A percentile compares a stretch with the other conserved stretches of the same genome.
Evolutionary conservation across 1,140 invertebrate species (phyloP).

Genomic region (Megathymus violae): DNA sequence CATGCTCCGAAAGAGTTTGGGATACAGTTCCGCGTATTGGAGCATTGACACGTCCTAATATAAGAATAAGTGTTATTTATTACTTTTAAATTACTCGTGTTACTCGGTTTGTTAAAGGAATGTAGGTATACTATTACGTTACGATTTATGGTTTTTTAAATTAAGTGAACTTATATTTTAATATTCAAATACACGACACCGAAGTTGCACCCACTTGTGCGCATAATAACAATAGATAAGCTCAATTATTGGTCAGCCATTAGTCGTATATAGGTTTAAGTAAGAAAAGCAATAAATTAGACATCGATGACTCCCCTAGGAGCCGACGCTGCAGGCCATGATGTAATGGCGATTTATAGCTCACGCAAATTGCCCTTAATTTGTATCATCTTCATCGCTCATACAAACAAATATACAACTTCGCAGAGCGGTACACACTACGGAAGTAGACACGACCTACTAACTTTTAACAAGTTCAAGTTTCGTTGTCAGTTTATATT

Average conservation of each 20-base stretch:
- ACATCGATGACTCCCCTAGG: slow-evolving; percentile 69
- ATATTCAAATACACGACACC: not conserved
- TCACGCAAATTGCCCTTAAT: slow-evolving; percentile 69
- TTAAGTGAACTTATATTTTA: slow-evolving; percentile 6
- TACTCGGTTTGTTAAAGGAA: not conserved
- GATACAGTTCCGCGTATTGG: slow-evolving; percentile 36
- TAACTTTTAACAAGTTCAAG: not conserved
- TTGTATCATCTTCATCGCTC: slow-evolving; percentile 46
- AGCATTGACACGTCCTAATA: slow-evolving; percentile 39
- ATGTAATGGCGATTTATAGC: slow-evolving; percentile 62
- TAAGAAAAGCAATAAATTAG: slow-evolving; percentile 71
- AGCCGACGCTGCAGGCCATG: slow-evolving; percentile 46
- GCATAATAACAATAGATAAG: not conserved
- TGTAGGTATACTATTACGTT: not conserved
- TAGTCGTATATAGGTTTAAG: slow-evolving; percentile 23
- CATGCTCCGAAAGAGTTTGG: slow-evolving; percentile 64
- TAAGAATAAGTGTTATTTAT: slow-evolving; percentile 29
- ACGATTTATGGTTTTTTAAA: slow-evolving; percentile 36
- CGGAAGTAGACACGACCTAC: too few relatives aligned
- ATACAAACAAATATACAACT: not conserved
- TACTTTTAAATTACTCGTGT: slow-evolving; percentile 17
- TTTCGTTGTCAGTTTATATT: not conserved
- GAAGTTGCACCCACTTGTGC: too few relatives aligned
- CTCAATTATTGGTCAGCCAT: not conserved
- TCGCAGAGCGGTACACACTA: too few relatives aligned